Conservation (phyloP, 2,113 vertebrate genomes). For the Setophaga coronata region DNA sequence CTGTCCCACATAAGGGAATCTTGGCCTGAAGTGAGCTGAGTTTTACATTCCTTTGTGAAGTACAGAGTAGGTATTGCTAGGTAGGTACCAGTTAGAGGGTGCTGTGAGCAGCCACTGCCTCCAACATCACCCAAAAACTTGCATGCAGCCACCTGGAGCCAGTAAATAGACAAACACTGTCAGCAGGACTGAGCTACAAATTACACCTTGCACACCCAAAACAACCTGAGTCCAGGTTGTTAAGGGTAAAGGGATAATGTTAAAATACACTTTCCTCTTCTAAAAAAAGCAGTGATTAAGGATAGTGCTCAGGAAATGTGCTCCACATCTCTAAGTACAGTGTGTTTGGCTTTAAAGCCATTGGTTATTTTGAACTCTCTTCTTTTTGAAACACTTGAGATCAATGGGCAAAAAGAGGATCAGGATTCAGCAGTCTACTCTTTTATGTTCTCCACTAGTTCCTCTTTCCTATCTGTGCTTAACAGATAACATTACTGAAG, state of each 20-base stretch:
- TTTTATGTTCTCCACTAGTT: not conserved
- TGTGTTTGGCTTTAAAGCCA: not conserved
- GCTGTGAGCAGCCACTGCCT: not conserved
- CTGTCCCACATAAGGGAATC: not conserved
- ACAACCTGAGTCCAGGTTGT: rapidly evolving
- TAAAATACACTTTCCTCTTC: not conserved
- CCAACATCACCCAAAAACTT: not conserved
- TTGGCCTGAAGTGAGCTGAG: not conserved
- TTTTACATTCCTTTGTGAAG: not conserved
- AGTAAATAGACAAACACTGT: not conserved
- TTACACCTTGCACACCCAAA: not conserved
- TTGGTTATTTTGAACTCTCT: not conserved
- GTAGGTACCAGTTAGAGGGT: not conserved
- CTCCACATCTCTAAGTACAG: not conserved
- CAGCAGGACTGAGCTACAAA: not conserved
- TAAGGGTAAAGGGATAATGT: not conserved
- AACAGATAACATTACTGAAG: not conserved
- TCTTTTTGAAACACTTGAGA: not conserved
- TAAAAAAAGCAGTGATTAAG: not conserved
- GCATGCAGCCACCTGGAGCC: not conserved
- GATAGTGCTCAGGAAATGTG: not conserved
- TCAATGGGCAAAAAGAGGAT: not conserved
- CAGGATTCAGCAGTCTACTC: not conserved
- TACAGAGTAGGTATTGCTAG: not conserved
- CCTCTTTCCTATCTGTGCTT: not conserved